These are phyloP conservation scores for Dolichomitus sp. DNA, from an alignment of 2,888 invertebrate species.

Conservation along the genomic window DNA sequence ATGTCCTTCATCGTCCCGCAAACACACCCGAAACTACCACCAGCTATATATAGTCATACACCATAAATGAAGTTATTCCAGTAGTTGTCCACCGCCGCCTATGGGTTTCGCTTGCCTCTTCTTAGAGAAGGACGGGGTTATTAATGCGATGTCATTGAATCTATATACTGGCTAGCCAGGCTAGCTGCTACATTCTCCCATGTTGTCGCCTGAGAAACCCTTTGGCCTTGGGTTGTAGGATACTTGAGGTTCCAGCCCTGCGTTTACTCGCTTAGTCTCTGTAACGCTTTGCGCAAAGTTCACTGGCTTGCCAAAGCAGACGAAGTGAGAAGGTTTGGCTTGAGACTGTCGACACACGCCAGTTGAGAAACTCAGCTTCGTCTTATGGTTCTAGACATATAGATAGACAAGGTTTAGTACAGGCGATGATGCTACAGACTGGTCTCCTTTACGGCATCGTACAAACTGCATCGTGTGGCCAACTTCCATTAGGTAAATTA, in stretches of 20 bases:
- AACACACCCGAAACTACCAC: conserved; percentile 51
- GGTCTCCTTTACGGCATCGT: conserved; percentile 22
- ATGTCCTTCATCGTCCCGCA: conserved; percentile 46
- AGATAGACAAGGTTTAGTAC: conserved; percentile 13
- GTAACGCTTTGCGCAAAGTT: conserved; percentile 27
- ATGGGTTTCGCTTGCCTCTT: background rate
- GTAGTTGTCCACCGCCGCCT: background rate
- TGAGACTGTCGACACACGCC: conserved; percentile 13
- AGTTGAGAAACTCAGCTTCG: conserved; percentile 17
- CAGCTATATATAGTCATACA: background rate
- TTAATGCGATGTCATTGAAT: conserved; percentile 27
- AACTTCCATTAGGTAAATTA: conserved; percentile 60
- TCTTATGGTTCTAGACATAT: background rate
- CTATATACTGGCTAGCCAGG: conserved; percentile 4
- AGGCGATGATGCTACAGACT: conserved; percentile 34
- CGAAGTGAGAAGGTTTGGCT: background rate
- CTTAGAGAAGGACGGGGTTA: conserved; percentile 4
- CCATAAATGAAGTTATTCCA: conserved; percentile 20
- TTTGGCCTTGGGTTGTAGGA: conserved; percentile 13
- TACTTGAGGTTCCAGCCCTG: background rate
- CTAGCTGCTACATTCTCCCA: background rate
- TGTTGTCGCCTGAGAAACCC: conserved; percentile 14
- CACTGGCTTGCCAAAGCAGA: background rate
- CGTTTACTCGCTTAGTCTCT: background rate
- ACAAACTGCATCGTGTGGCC: conserved; percentile 44